Conservation (phyloP, 2,888 invertebrate species). For the Ditula angustiorana region DNA sequence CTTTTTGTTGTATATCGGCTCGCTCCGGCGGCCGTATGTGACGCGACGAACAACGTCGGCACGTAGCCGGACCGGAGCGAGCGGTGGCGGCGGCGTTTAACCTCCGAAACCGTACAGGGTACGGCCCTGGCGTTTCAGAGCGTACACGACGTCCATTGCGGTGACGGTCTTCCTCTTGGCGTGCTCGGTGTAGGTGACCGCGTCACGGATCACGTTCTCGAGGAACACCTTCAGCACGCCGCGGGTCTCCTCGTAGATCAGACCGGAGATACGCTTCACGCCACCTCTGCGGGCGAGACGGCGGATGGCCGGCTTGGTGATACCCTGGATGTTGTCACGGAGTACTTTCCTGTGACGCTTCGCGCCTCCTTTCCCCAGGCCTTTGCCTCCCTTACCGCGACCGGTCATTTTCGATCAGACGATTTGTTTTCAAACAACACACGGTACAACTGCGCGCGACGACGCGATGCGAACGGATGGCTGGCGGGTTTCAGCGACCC, state of each 20-base stretch:
- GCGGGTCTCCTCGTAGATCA: slow-evolving; percentile 93
- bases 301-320: slow-evolving; percentile 92
- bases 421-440: too few species aligned
- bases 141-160: slow-evolving; percentile 95
- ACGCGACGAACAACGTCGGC: too few species aligned
- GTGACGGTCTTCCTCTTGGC: slow-evolving; percentile 95
- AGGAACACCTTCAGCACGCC: slow-evolving; percentile 93
- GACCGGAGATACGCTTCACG: slow-evolving; percentile 89
- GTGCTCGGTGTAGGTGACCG: slow-evolving; percentile 95
- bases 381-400: slow-evolving; percentile 92
- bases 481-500: too few species aligned
- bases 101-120: slow-evolving; percentile 93
- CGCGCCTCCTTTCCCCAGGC: slow-evolving; percentile 92
- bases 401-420: slow-evolving; percentile 92
- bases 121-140: slow-evolving; percentile 92
- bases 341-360: slow-evolving; percentile 93
- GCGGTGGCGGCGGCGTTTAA: background rate
- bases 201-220: slow-evolving; percentile 93
- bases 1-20: slow-evolving; percentile 47
- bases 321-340: slow-evolving; percentile 92
- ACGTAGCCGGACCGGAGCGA: background rate
- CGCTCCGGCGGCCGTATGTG: background rate
- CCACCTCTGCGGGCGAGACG: slow-evolving; percentile 90
- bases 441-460: background rate
- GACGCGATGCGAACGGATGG: too few species aligned